Conservation (phyloP, 1,140 invertebrate genomes). For the Phocides pigmalion region DNA sequence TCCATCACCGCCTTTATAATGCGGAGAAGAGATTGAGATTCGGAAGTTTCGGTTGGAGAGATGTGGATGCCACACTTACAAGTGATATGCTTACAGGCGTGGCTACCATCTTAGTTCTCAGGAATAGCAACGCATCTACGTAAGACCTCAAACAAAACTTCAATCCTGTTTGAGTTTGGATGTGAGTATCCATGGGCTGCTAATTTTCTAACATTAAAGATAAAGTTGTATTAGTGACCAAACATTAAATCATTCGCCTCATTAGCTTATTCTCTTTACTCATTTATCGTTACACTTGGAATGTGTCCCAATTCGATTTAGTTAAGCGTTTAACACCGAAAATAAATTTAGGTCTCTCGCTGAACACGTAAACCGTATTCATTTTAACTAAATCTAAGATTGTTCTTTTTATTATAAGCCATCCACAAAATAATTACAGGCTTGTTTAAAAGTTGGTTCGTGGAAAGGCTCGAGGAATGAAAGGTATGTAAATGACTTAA, state of each 20-base stretch:
- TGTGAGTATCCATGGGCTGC: no score
- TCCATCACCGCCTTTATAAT: no score
- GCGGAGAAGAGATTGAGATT: no score
- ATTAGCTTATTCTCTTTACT: background rate
- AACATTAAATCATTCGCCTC: background rate
- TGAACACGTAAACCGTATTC: background rate
- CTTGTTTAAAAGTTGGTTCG: background rate
- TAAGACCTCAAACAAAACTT: no score
- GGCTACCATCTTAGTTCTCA: no score
- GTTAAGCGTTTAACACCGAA: background rate
- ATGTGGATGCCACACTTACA: no score
- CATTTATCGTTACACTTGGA: background rate
- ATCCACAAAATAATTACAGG: background rate
- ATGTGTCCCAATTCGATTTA: background rate
- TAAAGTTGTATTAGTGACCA: no score
- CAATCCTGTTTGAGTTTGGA: no score
- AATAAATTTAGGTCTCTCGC: constrained; percentile 5
- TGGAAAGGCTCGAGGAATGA: constrained; percentile 44
- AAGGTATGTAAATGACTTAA: constrained; percentile 64
- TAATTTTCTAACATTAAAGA: no score
- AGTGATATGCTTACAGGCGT: no score
- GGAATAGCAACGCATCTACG: no score
- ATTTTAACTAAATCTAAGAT: background rate
- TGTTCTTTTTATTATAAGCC: background rate
- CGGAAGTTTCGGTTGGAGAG: no score